Base-by-base conservation (phyloP, 2,797 vertebrate genomes). In the Gadopsis marmoratus region DNA sequence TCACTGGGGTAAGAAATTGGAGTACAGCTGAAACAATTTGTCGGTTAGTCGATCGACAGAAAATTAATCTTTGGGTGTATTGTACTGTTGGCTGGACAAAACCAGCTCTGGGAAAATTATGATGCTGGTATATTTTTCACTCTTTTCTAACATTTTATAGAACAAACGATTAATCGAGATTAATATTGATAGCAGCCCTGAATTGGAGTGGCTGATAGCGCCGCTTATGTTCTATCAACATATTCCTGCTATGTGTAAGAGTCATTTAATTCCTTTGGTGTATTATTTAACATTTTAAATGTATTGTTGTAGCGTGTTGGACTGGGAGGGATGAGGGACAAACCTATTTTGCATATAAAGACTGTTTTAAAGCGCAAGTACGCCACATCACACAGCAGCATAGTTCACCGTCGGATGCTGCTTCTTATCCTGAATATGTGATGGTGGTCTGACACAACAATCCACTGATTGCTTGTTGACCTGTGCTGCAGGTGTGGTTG, bases 401-500 rank as follows among this genome's bases (percentile, higher is more conserved):
- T 5, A 21, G 10, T 47, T 54, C 31, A n/a, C 23, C 1, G 9
- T 53, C 26, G 3, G 23, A 31, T 11, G 0, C 8, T 66, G 23
- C 16, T 5, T 11, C 1, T 51, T 7, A 59, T 23, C 4, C 33
- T 47, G 21, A 66, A 37, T 31, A 5, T 35, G 16, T 56, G 10
- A 31, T 37, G 5, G n/a, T 55, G 6, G 33, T 61, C 54, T 14
- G 41, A 17, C 41, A 47, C 4, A 67, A 26, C 11, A 14, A 45
- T 56, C 21, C 0, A 21, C 13, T 54, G 29, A 3, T 6, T 37
- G 0, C 3, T 26, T 29, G 17, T 50, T 3, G 0, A 21, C 53
- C 17, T 66, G 63, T 61, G 53, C 80, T 75, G 23, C 93, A 98
- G 97, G 84, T 73, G 8, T 98, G 97, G 97, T 86, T 95, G 58